Percentiles rank a stretch among this genome's conserved stretches.
phyloP scores from a whole-genome alignment of 2,888 invertebrate genomes.

The Gryllus longicercus region DNA sequence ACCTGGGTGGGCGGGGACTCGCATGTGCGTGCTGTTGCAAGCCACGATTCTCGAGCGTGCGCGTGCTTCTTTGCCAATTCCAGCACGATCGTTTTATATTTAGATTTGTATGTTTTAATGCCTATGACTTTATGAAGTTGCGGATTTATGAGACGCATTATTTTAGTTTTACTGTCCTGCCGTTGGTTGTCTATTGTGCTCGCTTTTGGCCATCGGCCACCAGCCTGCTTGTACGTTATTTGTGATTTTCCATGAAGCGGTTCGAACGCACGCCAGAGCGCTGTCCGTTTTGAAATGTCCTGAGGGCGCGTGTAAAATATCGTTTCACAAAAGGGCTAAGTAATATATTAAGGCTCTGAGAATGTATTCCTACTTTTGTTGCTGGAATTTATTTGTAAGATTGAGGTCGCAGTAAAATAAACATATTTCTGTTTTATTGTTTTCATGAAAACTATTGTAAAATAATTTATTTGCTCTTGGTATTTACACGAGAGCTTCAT shows the following conservation, averaged over 20 bases:
- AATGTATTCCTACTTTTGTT: too few relatives aligned
- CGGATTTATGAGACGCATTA: not conserved
- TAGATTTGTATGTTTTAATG: constrained; percentile 11
- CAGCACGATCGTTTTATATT: not conserved
- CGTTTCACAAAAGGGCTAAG: not conserved
- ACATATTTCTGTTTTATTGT: too few relatives aligned
- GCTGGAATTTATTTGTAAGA: too few relatives aligned
- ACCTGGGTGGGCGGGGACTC: too few relatives aligned
- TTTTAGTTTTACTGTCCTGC: not conserved
- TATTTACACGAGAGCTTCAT: too few relatives aligned
- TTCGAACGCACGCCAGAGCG: not conserved
- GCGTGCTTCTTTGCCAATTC: not conserved
- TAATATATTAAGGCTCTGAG: too few relatives aligned
- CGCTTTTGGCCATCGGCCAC: not conserved
- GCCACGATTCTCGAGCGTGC: too few relatives aligned
- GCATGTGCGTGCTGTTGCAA: too few relatives aligned
- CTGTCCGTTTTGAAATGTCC: not conserved
- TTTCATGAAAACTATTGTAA: too few relatives aligned
- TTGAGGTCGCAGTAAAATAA: too few relatives aligned
- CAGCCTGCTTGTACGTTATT: not conserved
- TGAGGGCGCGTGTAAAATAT: not conserved
- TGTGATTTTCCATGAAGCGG: not conserved
- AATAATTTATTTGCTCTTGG: too few relatives aligned
- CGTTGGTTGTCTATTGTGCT: not conserved
- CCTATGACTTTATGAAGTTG: not conserved